These are phyloP conservation scores for Penaeus indicus DNA, from an alignment of 1,140 invertebrate species.

Conservation along the genomic window DNA sequence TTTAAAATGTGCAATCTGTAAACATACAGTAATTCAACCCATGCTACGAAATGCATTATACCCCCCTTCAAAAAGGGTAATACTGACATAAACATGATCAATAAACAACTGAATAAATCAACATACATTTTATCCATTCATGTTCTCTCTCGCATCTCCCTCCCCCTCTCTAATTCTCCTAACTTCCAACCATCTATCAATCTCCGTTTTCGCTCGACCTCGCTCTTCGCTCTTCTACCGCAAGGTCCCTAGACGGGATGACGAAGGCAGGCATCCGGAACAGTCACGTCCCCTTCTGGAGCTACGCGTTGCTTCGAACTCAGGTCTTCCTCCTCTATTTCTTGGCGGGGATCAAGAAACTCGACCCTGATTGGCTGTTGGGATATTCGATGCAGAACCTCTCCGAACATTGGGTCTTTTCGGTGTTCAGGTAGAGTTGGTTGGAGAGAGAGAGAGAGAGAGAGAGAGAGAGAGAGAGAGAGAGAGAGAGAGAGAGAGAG, in stretches of 20 bases:
- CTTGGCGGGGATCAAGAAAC: constrained; percentile 48
- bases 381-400: constrained; percentile 47
- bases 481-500: too few relatives aligned
- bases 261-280: background rate
- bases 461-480: too few relatives aligned
- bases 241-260: constrained; percentile 29
- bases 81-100: too few relatives aligned
- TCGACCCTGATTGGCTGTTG: constrained; percentile 42
- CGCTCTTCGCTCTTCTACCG: background rate
- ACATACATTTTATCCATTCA: too few relatives aligned
- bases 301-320: constrained; percentile 23
- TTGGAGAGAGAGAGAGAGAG: background rate
- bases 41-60: too few relatives aligned
- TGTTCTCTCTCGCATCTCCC: too few relatives aligned
- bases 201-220: background rate
- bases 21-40: too few relatives aligned
- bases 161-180: background rate
- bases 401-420: constrained; percentile 46
- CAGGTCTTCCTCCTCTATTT: constrained; percentile 53
- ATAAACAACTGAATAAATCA: too few relatives aligned
- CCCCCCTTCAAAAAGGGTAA: too few relatives aligned
- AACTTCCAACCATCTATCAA: background rate
- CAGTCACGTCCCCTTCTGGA: constrained; percentile 52
- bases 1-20: too few relatives aligned
- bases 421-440: constrained; percentile 19